Evolutionary conservation across 2,888 invertebrate species (phyloP).

Genomic region (Seira sanloemensis): DNA sequence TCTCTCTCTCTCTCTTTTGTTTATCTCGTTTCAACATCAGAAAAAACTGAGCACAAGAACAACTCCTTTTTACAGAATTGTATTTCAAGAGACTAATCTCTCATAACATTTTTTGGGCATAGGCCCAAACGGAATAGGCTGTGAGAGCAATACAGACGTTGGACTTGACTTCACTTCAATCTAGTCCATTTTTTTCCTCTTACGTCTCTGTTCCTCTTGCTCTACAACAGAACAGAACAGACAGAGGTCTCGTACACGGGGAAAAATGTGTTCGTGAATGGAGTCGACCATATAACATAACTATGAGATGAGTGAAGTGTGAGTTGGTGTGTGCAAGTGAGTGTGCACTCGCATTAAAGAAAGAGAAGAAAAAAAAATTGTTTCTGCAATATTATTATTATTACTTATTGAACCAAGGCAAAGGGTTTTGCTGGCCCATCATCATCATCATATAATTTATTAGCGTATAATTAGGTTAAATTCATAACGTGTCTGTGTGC

Average conservation of each 20-base stretch:
- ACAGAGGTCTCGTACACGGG: background rate
- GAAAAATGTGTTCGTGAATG: background rate
- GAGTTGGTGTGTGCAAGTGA: background rate
- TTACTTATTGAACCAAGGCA: background rate
- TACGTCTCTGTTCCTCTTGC: background rate
- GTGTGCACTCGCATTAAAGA: background rate
- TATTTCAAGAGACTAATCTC: background rate
- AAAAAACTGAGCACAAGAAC: background rate
- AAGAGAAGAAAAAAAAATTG: background rate
- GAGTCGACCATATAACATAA: background rate
- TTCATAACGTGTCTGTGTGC: background rate
- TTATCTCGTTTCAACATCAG: background rate
- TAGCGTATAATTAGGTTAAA: constrained; percentile 16
- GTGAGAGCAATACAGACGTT: background rate
- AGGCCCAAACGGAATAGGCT: too few relatives aligned
- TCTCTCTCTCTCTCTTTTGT: background rate
- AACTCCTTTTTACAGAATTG: background rate
- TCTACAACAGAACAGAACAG: background rate
- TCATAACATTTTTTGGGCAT: background rate
- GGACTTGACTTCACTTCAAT: background rate
- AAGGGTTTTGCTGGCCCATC: background rate
- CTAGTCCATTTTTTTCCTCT: background rate
- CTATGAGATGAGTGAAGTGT: background rate
- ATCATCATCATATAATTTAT: constrained; percentile 10
- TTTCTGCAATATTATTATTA: constrained; percentile 12